Evolutionary conservation across 2,113 vertebrate species (phyloP), one percentile per base, ranked within the genome.

Genomic region (Paralichthys olivaceus): DNA sequence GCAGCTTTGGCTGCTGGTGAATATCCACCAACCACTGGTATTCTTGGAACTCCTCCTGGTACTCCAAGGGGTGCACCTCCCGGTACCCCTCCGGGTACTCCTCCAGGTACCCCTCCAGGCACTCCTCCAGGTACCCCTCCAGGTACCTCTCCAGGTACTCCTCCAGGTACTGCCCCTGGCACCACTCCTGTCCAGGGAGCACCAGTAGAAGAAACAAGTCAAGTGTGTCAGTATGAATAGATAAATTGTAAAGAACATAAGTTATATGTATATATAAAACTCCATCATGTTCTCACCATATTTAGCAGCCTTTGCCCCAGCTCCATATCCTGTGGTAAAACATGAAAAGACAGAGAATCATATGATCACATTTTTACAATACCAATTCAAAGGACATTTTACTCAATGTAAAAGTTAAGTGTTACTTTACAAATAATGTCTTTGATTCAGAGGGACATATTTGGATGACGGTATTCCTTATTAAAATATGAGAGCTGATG

Each of bases 261-360:
- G 20, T 2, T 9, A 14, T 15, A 7, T 20, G 7, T 5, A 58
- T 20, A 58, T 15, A 26, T 15, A 28, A 3, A 28, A 28, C 64
- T 57, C 9, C 25, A 56, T 28, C 15, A 34, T 45, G 9, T 57
- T 58, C 79, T 89, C 56, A 93, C 91, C 90, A 81, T 92, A 92
- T 89, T 93, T 93, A 61, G 91, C 90, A 77, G 91, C 90, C 58
- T 93, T 93, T 12, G 90, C 60, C 4, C 4, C 85, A 63, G 65
- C 58, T 5, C 88, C 89, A 76, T 80, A 88, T 51, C 89, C 90
- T 80, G 32, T 22, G 22, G 56, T 47, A 63, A 79, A 77, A 60
- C 34, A 73, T 57, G 7, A 3, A 60, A 32, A 66, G 4, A 32
- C 1, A 49, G 4, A 49, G 3, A 75, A 29, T 17, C 23, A 79